phyloP scores from a whole-genome alignment of 2,888 invertebrate species.

The Eupeodes luniger region DNA sequence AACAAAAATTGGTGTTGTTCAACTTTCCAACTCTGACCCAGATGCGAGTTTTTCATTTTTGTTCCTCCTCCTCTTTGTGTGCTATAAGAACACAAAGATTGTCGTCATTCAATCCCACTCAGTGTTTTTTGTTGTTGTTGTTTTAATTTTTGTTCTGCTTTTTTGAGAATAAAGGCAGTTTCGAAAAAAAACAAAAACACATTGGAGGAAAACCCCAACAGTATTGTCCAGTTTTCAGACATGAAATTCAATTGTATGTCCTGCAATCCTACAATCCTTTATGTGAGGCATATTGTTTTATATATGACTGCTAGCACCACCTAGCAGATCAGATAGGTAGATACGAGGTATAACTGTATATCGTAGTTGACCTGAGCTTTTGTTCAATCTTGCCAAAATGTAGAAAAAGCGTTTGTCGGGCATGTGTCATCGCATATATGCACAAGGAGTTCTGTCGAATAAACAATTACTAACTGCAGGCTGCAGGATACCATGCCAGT shows the following conservation, averaged over 20 bases:
- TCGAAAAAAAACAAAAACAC: neutral
- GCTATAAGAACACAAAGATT: conserved; percentile 7
- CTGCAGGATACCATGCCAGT: conserved; percentile 4
- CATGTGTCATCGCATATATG: conserved; percentile 45
- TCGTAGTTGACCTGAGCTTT: conserved; percentile 26
- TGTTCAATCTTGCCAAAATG: conserved; percentile 24
- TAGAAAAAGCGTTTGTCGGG: conserved; percentile 16
- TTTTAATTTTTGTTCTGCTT: conserved; percentile 13
- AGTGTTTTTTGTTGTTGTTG: conserved; percentile 4
- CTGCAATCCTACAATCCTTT: neutral
- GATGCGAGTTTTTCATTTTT: conserved; percentile 25
- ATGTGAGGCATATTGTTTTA: neutral
- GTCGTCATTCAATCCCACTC: conserved; percentile 22
- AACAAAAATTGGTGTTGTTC: conserved; percentile 26
- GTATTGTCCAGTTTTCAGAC: conserved; percentile 49
- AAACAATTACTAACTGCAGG: conserved; percentile 42
- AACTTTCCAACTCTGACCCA: conserved; percentile 44
- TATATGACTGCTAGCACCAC: too few species aligned
- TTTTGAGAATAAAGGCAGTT: conserved; percentile 13
- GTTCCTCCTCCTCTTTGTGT: conserved; percentile 19
- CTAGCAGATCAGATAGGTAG: neutral
- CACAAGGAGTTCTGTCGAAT: conserved; percentile 50
- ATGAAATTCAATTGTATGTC: conserved; percentile 54
- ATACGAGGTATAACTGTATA: neutral
- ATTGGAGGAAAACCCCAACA: neutral